phyloP scores from a whole-genome alignment of 2,113 vertebrate species.

The Turdus rufiventris region DNA sequence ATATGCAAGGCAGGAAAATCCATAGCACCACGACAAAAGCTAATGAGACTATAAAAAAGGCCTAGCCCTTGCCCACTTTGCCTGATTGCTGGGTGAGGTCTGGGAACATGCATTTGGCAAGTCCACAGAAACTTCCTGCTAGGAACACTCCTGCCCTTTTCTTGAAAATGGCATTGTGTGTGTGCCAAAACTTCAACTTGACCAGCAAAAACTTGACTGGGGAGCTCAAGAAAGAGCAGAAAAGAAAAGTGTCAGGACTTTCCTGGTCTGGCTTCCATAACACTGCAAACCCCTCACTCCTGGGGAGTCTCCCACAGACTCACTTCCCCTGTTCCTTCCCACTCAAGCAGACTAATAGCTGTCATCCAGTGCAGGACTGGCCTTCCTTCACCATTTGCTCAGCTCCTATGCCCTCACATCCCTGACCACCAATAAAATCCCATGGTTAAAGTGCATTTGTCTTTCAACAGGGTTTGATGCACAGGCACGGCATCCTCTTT shows the following conservation, averaged over 20 bases:
- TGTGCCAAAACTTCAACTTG: background rate
- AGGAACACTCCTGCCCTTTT: background rate
- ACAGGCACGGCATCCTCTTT: background rate
- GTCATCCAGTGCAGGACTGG: background rate
- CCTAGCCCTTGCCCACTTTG: background rate
- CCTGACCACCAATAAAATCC: background rate
- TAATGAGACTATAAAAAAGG: constrained; percentile 14
- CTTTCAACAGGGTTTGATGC: background rate
- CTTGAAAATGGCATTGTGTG: background rate
- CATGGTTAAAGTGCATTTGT: background rate
- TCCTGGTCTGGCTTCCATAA: background rate
- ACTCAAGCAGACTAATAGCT: background rate
- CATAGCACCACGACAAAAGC: background rate
- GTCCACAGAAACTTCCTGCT: background rate
- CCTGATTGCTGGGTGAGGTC: constrained; percentile 3
- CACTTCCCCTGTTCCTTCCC: background rate
- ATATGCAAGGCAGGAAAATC: background rate
- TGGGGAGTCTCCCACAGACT: background rate
- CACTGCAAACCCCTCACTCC: background rate
- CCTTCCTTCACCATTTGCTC: background rate
- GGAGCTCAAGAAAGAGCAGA: background rate
- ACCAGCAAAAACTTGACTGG: background rate
- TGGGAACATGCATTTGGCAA: background rate
- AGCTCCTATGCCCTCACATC: background rate
- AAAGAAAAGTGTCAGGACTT: background rate